These are phyloP conservation scores for Drosophila micromelanica DNA, from an alignment of 1,140 invertebrate genomes.

Conservation along the genomic window DNA sequence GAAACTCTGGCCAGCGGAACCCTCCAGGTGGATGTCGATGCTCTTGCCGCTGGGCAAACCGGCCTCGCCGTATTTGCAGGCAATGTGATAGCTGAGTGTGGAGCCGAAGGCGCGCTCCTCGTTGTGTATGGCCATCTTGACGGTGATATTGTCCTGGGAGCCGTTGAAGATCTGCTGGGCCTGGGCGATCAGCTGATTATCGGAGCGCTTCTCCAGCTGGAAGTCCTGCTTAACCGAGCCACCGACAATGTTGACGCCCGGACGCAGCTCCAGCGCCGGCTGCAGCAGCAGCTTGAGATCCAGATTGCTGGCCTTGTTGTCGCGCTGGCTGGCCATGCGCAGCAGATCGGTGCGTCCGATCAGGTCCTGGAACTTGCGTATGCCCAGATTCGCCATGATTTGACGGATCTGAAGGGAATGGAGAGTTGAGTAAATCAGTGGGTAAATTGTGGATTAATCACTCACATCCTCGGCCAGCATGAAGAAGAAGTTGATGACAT, in stretches of 20 bases:
- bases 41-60: conserved; percentile 93
- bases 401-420: conserved; percentile 88
- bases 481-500: conserved; percentile 99
- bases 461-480: conserved; percentile 98
- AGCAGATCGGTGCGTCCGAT: conserved; percentile 97
- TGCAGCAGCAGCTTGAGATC: conserved; percentile 94
- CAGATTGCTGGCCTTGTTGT: conserved; percentile 93
- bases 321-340: conserved; percentile 86
- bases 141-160: conserved; percentile 87
- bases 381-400: conserved; percentile 95
- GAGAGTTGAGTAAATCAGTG: background rate
- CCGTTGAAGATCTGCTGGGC: conserved; percentile 91
- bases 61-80: conserved; percentile 94
- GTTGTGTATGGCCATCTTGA: conserved; percentile 94
- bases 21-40: conserved; percentile 94
- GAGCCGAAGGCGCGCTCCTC: conserved; percentile 96
- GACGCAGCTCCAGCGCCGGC: conserved; percentile 94
- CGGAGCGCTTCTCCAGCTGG: conserved; percentile 94
- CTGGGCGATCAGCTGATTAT: conserved; percentile 93
- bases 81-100: conserved; percentile 97
- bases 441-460: background rate
- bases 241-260: conserved; percentile 95
- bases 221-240: conserved; percentile 95
- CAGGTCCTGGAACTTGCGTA: conserved; percentile 95
- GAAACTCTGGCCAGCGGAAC: conserved; percentile 99